A percentile compares a stretch with the other conserved stretches of the same genome.
phyloP scores from a whole-genome alignment of 2,888 invertebrate genomes.

The Plagodis pulveraria region DNA sequence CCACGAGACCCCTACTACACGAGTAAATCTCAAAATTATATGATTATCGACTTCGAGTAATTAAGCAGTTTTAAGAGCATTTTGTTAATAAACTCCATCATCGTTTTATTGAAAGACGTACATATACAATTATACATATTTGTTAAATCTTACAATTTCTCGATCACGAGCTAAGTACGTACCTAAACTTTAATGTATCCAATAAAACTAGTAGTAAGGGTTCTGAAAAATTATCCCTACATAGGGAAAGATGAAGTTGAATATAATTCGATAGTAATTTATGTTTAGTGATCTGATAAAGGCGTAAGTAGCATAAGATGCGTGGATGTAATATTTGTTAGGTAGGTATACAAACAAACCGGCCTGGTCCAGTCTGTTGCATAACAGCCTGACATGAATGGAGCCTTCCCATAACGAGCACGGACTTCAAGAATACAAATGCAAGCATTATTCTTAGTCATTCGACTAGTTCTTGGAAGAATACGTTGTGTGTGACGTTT shows the following conservation, averaged over 20 bases:
- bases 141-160: too few relatives aligned
- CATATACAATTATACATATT: too few relatives aligned
- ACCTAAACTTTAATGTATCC: too few relatives aligned
- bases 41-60: constrained; percentile 49
- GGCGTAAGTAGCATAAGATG: constrained; percentile 17
- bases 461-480: constrained; percentile 5
- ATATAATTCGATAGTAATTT: constrained; percentile 7
- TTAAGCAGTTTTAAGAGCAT: constrained; percentile 36
- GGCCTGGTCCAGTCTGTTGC: constrained; percentile 29
- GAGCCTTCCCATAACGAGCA: constrained; percentile 17
- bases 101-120: background rate
- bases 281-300: constrained; percentile 13
- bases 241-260: background rate
- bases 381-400: constrained; percentile 20
- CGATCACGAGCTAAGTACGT: too few relatives aligned
- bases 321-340: constrained; percentile 19
- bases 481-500: background rate
- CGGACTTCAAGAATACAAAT: constrained; percentile 9
- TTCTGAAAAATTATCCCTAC: too few relatives aligned
- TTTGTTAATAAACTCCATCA: background rate
- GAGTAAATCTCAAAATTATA: constrained; percentile 38
- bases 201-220: too few relatives aligned
- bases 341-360: constrained; percentile 17
- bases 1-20: constrained; percentile 67
- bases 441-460: constrained; percentile 7